phyloP scores from a whole-genome alignment of 1,140 invertebrate species.

The Brachionus sp. region DNA sequence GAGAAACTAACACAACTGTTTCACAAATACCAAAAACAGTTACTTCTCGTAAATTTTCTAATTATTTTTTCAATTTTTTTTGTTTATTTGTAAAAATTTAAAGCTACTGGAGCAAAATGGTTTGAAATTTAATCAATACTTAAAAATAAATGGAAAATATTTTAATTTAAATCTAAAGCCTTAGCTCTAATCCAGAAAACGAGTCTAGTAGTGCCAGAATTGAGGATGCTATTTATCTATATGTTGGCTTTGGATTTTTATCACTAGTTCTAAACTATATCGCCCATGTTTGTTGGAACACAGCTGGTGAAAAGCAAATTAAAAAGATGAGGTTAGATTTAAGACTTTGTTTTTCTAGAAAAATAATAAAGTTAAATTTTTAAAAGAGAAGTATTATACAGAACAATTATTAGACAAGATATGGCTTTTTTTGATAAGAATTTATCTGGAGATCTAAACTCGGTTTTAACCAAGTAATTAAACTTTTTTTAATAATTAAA shows the following conservation, averaged over 20 bases:
- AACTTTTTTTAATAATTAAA: too few species aligned
- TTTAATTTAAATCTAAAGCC: not conserved
- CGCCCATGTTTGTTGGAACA: conserved; percentile 33
- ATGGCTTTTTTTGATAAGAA: conserved; percentile 42
- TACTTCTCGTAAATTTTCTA: not conserved
- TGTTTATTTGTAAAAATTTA: not conserved
- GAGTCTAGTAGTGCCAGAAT: conserved; percentile 63
- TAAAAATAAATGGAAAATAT: not conserved
- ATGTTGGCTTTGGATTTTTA: conserved; percentile 10
- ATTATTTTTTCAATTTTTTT: not conserved
- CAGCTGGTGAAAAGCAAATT: conserved; percentile 37
- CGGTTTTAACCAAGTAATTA: not conserved
- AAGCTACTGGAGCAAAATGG: not conserved
- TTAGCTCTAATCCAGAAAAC: conserved; percentile 70
- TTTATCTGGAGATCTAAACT: not conserved
- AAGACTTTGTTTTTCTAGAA: too few species aligned
- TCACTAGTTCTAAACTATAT: conserved; percentile 22
- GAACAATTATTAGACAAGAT: conserved; percentile 30
- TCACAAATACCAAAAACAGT: not conserved
- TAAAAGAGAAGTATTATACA: conserved; percentile 48
- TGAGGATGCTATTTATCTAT: not conserved
- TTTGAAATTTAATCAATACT: not conserved
- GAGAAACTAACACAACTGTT: not conserved
- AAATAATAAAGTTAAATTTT: not conserved
- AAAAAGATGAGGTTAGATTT: conserved; percentile 33